Conservation (phyloP, 2,888 invertebrate genomes). For the Alviniconcha strummeri region DNA sequence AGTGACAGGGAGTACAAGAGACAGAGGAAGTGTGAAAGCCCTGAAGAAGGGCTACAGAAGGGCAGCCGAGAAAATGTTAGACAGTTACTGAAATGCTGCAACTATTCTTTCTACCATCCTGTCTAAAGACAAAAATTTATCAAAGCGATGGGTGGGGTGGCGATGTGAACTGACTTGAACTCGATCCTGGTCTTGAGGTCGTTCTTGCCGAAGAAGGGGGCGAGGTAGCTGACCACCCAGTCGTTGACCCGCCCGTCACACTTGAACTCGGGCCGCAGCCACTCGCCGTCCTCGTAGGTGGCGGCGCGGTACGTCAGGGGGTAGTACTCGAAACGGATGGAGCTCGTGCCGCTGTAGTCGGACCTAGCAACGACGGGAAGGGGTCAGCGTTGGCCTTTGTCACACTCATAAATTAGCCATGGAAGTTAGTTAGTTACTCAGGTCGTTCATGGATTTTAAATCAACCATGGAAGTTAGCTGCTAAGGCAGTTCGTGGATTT, state of each 20-base stretch:
- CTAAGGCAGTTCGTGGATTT: no score
- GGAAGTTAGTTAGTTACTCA: no score
- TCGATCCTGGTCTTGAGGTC: slow-evolving; percentile 68
- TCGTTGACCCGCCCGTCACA: slow-evolving; percentile 86
- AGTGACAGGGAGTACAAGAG: background rate
- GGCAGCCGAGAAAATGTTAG: no score
- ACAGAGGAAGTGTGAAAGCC: background rate
- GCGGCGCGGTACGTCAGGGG: slow-evolving; percentile 77
- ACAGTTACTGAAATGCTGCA: no score
- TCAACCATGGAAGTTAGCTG: no score
- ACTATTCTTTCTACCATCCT: no score
- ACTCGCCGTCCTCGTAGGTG: slow-evolving; percentile 74
- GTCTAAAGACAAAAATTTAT: no score
- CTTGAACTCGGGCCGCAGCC: slow-evolving; percentile 94
- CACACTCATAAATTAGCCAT: no score
- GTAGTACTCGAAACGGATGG: slow-evolving; percentile 69
- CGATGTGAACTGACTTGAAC: slow-evolving; percentile 63
- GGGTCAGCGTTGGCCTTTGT: no score
- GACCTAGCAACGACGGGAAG: slow-evolving; percentile 27
- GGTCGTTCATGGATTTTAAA: no score
- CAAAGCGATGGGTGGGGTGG: no score
- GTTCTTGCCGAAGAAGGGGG: slow-evolving; percentile 90
- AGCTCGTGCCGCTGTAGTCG: slow-evolving; percentile 60
- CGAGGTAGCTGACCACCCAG: slow-evolving; percentile 96
- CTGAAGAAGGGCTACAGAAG: no score